phyloP scores from a whole-genome alignment of 64 coral and sea anemone species.

The Montipora sp. region DNA sequence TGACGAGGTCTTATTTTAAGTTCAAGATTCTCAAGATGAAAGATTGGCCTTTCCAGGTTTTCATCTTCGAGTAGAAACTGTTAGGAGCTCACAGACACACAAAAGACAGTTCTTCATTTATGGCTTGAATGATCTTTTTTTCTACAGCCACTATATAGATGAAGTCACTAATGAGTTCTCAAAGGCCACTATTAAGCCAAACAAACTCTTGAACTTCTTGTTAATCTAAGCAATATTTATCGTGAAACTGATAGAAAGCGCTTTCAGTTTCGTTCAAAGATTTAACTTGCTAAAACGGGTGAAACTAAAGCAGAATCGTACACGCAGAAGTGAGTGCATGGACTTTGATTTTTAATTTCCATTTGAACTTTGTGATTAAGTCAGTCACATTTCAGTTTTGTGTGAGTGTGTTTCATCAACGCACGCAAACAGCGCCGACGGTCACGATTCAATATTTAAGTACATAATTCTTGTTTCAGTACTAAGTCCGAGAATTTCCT shows the following conservation, averaged over 20 bases:
- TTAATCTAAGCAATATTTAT: not conserved
- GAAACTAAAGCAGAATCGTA: not conserved
- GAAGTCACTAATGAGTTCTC: slow-evolving; percentile 4
- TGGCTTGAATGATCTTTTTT: not conserved
- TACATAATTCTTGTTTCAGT: not conserved
- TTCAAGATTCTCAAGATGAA: too few species aligned
- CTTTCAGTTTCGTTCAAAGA: not conserved
- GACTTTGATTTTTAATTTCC: not conserved
- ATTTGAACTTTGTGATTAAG: slow-evolving; percentile 5
- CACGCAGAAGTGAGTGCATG: not conserved
- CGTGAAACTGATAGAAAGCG: not conserved
- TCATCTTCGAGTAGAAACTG: too few species aligned
- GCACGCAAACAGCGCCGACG: not conserved
- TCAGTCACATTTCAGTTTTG: not conserved
- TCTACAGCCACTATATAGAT: not conserved
- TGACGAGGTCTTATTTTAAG: too few species aligned
- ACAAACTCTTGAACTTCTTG: slow-evolving; percentile 30
- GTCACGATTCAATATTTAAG: not conserved
- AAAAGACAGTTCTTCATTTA: not conserved
- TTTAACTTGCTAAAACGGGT: not conserved
- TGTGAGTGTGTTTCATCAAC: not conserved
- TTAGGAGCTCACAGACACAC: too few species aligned
- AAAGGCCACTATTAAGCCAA: slow-evolving; percentile 46
- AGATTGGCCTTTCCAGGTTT: too few species aligned
- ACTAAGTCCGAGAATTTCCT: not conserved